Percentiles rank a stretch among this genome's conserved stretches.
phyloP scores from a whole-genome alignment of 2,797 vertebrate species.

The Mus spretus region DNA sequence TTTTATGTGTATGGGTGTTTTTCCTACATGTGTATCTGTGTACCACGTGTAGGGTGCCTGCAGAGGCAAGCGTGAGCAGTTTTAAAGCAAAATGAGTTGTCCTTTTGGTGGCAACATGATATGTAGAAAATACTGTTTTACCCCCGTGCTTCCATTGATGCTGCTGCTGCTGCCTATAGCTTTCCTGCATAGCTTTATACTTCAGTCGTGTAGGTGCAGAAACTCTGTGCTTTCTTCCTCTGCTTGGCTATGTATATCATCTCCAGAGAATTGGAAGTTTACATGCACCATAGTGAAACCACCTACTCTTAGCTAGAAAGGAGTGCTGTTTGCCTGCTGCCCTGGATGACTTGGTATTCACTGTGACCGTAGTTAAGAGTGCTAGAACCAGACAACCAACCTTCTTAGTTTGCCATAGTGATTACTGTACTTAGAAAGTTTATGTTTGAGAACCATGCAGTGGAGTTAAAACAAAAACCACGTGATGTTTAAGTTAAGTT shows the following conservation, averaged over 20 bases:
- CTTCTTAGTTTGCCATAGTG: neutral
- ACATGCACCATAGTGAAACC: neutral
- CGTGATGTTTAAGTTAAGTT: neutral
- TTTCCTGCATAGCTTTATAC: neutral
- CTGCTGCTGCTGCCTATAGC: neutral
- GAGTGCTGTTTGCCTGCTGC: neutral
- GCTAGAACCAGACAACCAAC: neutral
- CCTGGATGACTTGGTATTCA: neutral
- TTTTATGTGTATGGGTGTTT: neutral
- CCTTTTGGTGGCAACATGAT: neutral
- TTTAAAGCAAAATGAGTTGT: conserved; percentile 28
- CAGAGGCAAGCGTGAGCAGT: neutral
- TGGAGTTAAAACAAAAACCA: neutral
- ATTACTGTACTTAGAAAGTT: neutral
- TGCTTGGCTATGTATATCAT: neutral
- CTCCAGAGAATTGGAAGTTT: conserved; percentile 23
- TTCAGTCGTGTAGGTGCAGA: neutral
- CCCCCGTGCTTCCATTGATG: neutral
- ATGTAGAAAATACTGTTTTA: conserved; percentile 28
- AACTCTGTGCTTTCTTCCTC: neutral
- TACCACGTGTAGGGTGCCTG: too few species aligned
- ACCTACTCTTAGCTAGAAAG: neutral
- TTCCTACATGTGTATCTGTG: neutral
- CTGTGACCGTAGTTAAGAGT: neutral
- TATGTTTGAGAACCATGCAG: neutral